Percentiles rank a stretch among this genome's conserved stretches.
Conservation (phyloP, 2,888 invertebrate species). For the Tachystola acroxantha region DNA sequence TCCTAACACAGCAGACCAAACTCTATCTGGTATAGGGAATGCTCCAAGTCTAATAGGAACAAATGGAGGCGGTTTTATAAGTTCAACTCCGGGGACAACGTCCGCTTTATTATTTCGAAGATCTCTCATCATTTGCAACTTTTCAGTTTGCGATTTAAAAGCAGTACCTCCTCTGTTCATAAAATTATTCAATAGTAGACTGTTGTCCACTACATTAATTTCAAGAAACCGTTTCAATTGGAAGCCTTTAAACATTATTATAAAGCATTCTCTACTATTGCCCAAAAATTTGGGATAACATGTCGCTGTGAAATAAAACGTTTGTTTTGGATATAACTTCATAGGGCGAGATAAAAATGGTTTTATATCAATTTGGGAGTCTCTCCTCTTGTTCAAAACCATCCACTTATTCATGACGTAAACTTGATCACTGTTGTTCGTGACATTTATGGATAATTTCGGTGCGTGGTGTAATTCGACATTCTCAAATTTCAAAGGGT, state of each 20-base stretch:
- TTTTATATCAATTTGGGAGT: constrained; percentile 70
- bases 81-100: constrained; percentile 74
- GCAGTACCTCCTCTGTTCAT: background rate
- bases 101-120: constrained; percentile 30
- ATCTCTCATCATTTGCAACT: constrained; percentile 35
- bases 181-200: constrained; percentile 12
- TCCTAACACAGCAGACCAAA: constrained; percentile 66
- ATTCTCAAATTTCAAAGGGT: constrained; percentile 65
- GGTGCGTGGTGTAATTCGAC: constrained; percentile 47
- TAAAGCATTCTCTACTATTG: constrained; percentile 76
- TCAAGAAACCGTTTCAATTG: constrained; percentile 78
- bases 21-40: constrained; percentile 64
- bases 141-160: constrained; percentile 25
- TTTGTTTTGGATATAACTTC: constrained; percentile 55
- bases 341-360: constrained; percentile 47
- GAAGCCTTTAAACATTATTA: constrained; percentile 80
- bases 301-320: constrained; percentile 59
- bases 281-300: constrained; percentile 81
- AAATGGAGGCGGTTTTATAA: constrained; percentile 78
- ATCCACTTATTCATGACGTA: constrained; percentile 69
- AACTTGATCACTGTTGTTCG: constrained; percentile 59
- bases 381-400: constrained; percentile 67
- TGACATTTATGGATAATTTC: constrained; percentile 37
- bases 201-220: constrained; percentile 63
- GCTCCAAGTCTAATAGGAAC: constrained; percentile 68